Evolutionary conservation across 1,140 invertebrate genomes (phyloP).

Genomic region (Ectropis grisescens): DNA sequence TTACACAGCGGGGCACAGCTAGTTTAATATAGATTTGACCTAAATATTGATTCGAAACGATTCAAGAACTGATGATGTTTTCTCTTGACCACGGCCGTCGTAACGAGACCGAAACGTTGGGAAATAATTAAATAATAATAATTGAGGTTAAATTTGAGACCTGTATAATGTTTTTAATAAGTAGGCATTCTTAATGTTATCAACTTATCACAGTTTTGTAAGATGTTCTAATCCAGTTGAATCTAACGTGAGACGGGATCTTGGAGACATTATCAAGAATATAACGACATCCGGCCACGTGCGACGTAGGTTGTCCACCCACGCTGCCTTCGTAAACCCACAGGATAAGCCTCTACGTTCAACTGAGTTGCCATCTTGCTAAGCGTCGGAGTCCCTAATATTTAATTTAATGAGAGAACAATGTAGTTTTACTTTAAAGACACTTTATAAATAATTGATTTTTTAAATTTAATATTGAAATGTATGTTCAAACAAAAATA

Average conservation of each 20-base stretch:
- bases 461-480: neutral
- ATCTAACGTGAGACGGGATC: neutral
- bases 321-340: too few species aligned
- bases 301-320: conserved; percentile 24
- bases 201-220: neutral
- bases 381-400: conserved; percentile 1
- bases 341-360: too few species aligned
- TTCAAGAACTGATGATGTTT: neutral
- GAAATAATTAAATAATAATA: neutral
- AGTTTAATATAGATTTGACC: too few species aligned
- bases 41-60: too few species aligned
- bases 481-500: too few species aligned
- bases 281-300: conserved; percentile 28
- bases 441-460: neutral
- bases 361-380: too few species aligned
- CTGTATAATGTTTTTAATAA: neutral
- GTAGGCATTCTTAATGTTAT: neutral
- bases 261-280: neutral
- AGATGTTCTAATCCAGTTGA: neutral
- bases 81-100: too few species aligned
- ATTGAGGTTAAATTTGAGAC: neutral
- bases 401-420: neutral
- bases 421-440: neutral
- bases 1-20: too few species aligned
- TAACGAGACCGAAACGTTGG: too few species aligned